Base-by-base conservation (phyloP, 2,797 vertebrate genomes). In the Halcyon chelicuti region DNA sequence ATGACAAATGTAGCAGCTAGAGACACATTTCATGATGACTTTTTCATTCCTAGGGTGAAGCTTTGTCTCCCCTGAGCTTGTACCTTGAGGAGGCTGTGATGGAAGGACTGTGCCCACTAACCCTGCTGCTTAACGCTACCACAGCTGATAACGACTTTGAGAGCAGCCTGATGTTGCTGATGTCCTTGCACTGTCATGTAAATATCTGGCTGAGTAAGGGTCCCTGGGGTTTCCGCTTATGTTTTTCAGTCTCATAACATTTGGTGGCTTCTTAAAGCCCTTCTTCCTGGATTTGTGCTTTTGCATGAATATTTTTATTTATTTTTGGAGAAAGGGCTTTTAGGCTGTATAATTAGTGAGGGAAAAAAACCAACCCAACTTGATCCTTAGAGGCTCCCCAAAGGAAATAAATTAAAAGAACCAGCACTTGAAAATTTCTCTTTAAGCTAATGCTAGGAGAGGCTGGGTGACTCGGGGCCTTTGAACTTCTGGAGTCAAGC, bases 401-500 rank as follows among this genome's bases (percentile, higher is more conserved):
- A 93, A 95, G 77, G 78, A 95, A 95, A 88, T 88, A 92, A 90
- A 94, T 95, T 79, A 92, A 95, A 95, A 95, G 71, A 79, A 73
- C 47, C 44, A 75, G 46, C 62, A 58, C 70, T 94, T 84, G 83
- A 90, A 95, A 87, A 67, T 67, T 95, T 94, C 65, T 90, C 81
- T 87, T 89, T 76, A 89, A 82, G 74, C 52, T 94, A 73, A 51
- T 77, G 86, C 71, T 77, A 71, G 63, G 67, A 81, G 58, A 90
- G 88, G 68, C 57, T 67, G 90, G 76, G 79, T 93, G 83, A 55
- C 86, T 74, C 1, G 0, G 0, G 67, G 88, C 57, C 83, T 87
- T 77, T 82, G 67, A 92, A 85, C 78, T 96, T 77, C 83, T 54
- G 20, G 63, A 94, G 74, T 68, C 86, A 88, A 96, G 94, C 73